Conservation (phyloP, 1,140 invertebrate genomes). For the Anadara kagoshimensis region DNA sequence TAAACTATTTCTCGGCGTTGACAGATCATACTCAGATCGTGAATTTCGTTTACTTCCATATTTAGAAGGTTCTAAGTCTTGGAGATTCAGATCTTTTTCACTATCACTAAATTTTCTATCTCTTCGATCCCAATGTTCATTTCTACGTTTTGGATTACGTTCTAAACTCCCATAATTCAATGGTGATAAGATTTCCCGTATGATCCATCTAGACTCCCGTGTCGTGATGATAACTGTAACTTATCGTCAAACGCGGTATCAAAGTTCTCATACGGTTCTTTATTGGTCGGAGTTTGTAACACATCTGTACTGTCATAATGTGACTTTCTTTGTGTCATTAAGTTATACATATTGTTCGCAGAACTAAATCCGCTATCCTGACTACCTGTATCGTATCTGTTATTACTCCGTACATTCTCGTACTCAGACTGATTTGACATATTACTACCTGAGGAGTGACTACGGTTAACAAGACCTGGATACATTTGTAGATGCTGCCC, state of each 20-base stretch:
- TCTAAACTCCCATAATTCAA: conserved; percentile 62
- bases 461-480: conserved; percentile 57
- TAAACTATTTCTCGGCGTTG: conserved; percentile 33
- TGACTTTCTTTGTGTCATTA: conserved; percentile 56
- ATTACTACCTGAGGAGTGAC: conserved; percentile 46
- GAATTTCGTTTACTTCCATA: conserved; percentile 59
- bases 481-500: conserved; percentile 72
- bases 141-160: conserved; percentile 39
- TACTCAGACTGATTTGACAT: conserved; percentile 57
- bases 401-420: conserved; percentile 46
- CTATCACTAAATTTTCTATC: conserved; percentile 36
- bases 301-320: conserved; percentile 64
- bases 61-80: conserved; percentile 47
- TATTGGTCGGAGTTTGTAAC: conserved; percentile 48
- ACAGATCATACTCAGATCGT: conserved; percentile 44
- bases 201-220: conserved; percentile 52
- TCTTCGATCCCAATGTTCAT: conserved; percentile 19
- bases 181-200: conserved; percentile 33
- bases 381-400: conserved; percentile 43
- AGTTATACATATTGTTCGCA: conserved; percentile 64
- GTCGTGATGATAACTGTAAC: conserved; percentile 22
- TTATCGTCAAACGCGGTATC: conserved; percentile 28
- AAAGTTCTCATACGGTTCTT: conserved; percentile 21
- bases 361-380: conserved; percentile 59
- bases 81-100: conserved; percentile 19